Evolutionary conservation across 53 echinoderm and acorn worm genomes (phyloP), one percentile per base, ranked within the genome.

Genomic region (Stichopus horrens): DNA sequence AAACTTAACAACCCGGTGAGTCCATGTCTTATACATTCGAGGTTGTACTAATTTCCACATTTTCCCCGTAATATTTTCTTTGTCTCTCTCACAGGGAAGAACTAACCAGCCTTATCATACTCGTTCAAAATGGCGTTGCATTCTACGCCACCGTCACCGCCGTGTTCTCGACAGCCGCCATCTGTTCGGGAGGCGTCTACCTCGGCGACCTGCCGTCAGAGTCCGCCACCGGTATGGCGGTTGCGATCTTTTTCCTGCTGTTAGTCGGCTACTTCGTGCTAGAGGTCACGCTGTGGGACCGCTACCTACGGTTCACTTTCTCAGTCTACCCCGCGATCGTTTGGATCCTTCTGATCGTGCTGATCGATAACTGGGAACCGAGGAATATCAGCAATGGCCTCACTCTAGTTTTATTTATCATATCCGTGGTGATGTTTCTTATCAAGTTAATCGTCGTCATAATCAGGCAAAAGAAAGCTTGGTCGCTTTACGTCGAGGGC

Each of bases 101-200:
- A 85, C 16, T 85, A 85, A 66, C 67, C 52, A 22, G 66, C 65
- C 85, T 52, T 10, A 52, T 85, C 10, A 14, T 85, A 63, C 67
- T 85, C 21, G 58, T 85, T 13, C 66, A 85, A 85, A 85, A 85
- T 85, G 85, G 85, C 68, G 85, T 85, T 52, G 85, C 85, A 9
- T 85, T 85, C 67, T 85, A 85, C 23, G 85, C 85, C 63, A 67
- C 66, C 68, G 85, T 59, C 23, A 66, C 66, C 52, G 63, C 66
- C 67, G 37, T 85, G 66, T 67, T 66, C 52, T 85, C 85, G 5
- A 52, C 85, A 53, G 53, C 85, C 14, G 85, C 85, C 85, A 85
- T 85, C 23, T 85, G 85, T 23, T 85, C 85, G 52, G 85, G 85
- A 85, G 85, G 85, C 21, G 85, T 65, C 23, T 23, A 85, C 67